These are phyloP conservation scores for Sphinx pinastri DNA, from an alignment of 2,888 invertebrate species.

Conservation along the genomic window DNA sequence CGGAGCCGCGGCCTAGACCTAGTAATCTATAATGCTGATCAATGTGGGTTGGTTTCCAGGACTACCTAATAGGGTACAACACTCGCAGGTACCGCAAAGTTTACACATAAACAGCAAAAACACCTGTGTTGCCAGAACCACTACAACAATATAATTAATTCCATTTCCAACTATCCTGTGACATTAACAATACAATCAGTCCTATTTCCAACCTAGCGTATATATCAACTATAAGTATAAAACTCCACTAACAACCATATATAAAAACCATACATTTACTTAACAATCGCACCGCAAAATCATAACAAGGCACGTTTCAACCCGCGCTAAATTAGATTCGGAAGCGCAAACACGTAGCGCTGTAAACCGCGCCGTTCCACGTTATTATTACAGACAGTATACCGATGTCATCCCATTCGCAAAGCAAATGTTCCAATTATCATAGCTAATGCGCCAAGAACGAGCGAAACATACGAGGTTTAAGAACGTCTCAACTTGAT, in stretches of 20 bases:
- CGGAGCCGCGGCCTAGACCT: too few species aligned
- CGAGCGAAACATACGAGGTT: background rate
- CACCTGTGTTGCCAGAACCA: too few species aligned
- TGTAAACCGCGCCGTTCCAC: conserved; percentile 51
- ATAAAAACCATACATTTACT: conserved; percentile 26
- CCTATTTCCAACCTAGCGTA: background rate
- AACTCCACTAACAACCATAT: conserved; percentile 4
- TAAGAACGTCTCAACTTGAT: background rate
- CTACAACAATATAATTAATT: too few species aligned
- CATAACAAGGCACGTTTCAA: conserved; percentile 43
- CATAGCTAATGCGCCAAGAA: conserved; percentile 74
- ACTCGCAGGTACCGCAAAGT: too few species aligned
- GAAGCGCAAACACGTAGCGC: conserved; percentile 59
- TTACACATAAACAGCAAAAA: too few species aligned
- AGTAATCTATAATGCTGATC: too few species aligned
- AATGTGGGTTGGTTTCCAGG: too few species aligned
- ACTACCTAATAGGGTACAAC: too few species aligned
- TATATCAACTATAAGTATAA: background rate
- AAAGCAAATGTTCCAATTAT: conserved; percentile 81
- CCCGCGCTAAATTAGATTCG: conserved; percentile 58
- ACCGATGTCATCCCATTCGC: conserved; percentile 68
- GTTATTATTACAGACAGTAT: conserved; percentile 58
- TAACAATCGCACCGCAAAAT: conserved; percentile 35
- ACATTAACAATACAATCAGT: background rate
- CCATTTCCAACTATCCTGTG: background rate